phyloP scores from a whole-genome alignment of 1,140 invertebrate species.

The Lepidurus couesii region DNA sequence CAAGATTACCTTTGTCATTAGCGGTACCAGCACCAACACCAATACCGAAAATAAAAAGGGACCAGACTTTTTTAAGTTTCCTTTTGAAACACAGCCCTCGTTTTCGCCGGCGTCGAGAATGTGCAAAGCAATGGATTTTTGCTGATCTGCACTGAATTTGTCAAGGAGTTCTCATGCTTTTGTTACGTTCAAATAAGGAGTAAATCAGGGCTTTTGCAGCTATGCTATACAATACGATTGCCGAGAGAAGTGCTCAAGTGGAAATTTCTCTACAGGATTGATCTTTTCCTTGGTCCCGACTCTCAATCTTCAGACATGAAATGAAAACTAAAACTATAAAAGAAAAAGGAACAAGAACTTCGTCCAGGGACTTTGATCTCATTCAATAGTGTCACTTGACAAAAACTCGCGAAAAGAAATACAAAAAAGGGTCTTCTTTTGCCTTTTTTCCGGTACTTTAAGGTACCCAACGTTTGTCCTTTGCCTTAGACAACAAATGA shows the following conservation, averaged over 20 bases:
- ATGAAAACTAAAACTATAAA: too few relatives aligned
- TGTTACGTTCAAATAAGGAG: not conserved
- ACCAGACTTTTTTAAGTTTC: not conserved
- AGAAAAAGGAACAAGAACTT: not conserved
- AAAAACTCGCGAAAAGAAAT: not conserved
- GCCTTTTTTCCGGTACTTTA: not conserved
- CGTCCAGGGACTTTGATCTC: not conserved
- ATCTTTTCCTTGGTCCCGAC: not conserved
- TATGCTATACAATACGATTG: not conserved
- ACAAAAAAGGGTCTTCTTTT: not conserved
- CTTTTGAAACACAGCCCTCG: not conserved
- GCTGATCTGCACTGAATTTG: conserved; percentile 3
- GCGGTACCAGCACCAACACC: not conserved
- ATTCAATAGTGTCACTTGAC: conserved; percentile 12
- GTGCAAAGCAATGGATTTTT: not conserved
- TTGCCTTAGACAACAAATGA: not conserved
- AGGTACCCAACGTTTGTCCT: not conserved
- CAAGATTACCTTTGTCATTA: conserved; percentile 1
- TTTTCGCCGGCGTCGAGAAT: not conserved
- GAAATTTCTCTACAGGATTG: conserved; percentile 7
- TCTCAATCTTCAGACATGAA: not conserved
- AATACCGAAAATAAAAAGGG: not conserved
- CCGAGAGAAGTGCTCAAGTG: conserved; percentile 20
- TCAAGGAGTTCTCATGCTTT: not conserved
- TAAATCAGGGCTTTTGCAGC: not conserved